Percentiles rank a stretch among this genome's conserved stretches.
Conservation (phyloP, 1,140 invertebrate species). For the Lycorma delicatula region DNA sequence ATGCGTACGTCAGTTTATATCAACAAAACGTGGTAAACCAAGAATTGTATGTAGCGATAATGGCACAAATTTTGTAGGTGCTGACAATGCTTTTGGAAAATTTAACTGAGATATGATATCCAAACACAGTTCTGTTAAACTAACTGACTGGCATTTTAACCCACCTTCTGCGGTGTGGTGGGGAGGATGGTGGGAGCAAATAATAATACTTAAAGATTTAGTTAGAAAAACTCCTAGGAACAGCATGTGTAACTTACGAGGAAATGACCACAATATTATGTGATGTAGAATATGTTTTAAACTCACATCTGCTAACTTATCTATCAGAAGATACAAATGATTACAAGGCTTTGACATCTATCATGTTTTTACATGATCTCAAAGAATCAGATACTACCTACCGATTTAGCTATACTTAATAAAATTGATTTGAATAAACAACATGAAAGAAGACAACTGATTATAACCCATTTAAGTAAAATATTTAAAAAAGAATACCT, state of each 20-base stretch:
- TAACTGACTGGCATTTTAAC: constrained; percentile 38
- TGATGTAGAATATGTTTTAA: constrained; percentile 27
- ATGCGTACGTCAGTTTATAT: constrained; percentile 32
- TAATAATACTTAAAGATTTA: constrained; percentile 23
- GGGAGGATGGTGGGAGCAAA: constrained; percentile 37
- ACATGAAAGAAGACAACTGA: background rate
- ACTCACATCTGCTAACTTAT: constrained; percentile 33
- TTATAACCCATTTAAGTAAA: constrained; percentile 1
- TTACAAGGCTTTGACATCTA: constrained; percentile 13
- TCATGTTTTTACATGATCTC: constrained; percentile 30
- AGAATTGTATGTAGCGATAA: constrained; percentile 38
- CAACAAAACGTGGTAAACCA: constrained; percentile 31
- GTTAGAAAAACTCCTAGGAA: constrained; percentile 10
- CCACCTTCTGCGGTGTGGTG: constrained; percentile 36
- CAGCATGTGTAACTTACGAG: constrained; percentile 5
- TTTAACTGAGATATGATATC: constrained; percentile 30
- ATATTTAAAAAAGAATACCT: constrained; percentile 14
- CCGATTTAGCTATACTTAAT: constrained; percentile 16
- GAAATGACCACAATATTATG: constrained; percentile 17
- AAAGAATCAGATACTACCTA: constrained; percentile 17
- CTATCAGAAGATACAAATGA: constrained; percentile 28
- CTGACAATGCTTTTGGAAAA: constrained; percentile 27
- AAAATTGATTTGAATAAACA: background rate
- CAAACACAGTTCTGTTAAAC: constrained; percentile 18
- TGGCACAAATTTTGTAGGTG: constrained; percentile 34